These are phyloP conservation scores for Blastomussa wellsi DNA, from an alignment of 92 coral and sea anemone species.

Conservation along the genomic window DNA sequence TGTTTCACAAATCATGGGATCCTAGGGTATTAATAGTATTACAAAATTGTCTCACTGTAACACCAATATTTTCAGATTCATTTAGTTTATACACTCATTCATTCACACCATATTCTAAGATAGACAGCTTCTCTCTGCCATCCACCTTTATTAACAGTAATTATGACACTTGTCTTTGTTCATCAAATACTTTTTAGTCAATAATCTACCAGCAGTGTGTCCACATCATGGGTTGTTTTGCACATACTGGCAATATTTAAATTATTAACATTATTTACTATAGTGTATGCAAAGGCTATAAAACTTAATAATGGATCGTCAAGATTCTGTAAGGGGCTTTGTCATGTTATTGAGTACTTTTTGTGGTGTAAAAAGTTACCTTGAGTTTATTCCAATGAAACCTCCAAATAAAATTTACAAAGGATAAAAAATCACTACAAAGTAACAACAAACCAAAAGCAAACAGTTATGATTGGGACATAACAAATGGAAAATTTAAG, in stretches of 20 bases:
- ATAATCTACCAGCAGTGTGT: background rate
- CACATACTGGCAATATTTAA: background rate
- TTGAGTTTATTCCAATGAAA: no score
- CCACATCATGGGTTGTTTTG: background rate
- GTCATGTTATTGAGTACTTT: no score
- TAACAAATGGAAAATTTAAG: no score
- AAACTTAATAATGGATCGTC: background rate
- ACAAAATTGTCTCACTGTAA: constrained; percentile 2
- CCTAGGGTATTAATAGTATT: background rate
- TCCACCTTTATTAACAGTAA: background rate
- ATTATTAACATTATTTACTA: background rate
- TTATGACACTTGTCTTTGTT: background rate
- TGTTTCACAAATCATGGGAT: background rate
- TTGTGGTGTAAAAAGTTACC: no score
- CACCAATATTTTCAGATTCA: background rate
- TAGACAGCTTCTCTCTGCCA: background rate
- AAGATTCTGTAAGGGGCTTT: background rate
- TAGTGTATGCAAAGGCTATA: background rate
- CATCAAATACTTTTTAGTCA: background rate
- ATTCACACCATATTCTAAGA: background rate
- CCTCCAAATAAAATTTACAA: no score
- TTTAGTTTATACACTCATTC: background rate
- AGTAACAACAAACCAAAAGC: no score
- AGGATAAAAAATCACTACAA: no score
- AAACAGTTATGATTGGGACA: no score